Evolutionary conservation across 2,888 invertebrate species (phyloP).

Genomic region (Geophilus truncorum): DNA sequence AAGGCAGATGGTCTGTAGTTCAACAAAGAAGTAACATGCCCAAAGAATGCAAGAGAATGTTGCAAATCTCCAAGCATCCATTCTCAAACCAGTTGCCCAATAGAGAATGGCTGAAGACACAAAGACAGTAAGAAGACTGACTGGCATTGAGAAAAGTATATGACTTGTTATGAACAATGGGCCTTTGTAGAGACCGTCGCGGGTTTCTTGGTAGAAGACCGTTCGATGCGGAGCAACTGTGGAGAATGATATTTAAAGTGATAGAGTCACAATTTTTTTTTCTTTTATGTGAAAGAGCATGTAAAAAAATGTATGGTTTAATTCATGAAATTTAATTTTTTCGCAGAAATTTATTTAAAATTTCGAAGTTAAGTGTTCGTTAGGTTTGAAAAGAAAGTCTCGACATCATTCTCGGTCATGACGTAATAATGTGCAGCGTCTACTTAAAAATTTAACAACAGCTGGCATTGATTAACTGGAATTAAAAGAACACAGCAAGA

Average conservation of each 20-base stretch:
- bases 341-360: too few species aligned
- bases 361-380: too few species aligned
- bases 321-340: too few species aligned
- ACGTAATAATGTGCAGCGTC: too few species aligned
- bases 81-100: constrained; percentile 41
- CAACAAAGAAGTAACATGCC: constrained; percentile 78
- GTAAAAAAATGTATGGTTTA: too few species aligned
- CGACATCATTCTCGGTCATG: too few species aligned
- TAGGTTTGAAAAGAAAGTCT: too few species aligned
- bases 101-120: constrained; percentile 56
- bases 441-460: too few species aligned
- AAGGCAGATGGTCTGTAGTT: constrained; percentile 76
- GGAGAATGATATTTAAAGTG: not conserved
- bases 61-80: constrained; percentile 52
- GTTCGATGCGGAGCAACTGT: constrained; percentile 66
- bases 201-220: constrained; percentile 84
- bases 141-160: constrained; percentile 72
- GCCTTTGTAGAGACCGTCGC: constrained; percentile 83
- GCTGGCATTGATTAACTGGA: too few species aligned
- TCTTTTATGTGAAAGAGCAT: too few species aligned
- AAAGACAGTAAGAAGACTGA: constrained; percentile 69
- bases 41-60: constrained; percentile 68
- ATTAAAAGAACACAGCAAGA: too few species aligned
- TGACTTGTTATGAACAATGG: constrained; percentile 75
- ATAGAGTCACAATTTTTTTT: too few species aligned